These are phyloP conservation scores for Gambusia affinis DNA, from an alignment of 2,113 vertebrate genomes.

Conservation along the genomic window DNA sequence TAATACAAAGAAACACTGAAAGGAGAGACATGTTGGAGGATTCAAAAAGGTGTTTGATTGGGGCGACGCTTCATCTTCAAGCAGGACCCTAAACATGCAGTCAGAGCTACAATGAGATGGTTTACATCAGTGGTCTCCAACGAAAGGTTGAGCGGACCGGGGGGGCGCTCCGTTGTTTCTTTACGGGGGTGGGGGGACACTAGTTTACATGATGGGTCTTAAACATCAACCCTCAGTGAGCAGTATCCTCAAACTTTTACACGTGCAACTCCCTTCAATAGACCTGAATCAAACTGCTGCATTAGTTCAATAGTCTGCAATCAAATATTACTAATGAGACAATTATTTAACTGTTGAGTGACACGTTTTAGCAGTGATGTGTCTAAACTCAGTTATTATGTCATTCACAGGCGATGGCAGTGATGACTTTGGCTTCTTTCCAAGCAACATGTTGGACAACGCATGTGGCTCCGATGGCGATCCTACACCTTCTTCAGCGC, in stretches of 20 bases:
- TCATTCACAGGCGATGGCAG: slow-evolving; percentile 84
- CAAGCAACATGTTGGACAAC: slow-evolving; percentile 85
- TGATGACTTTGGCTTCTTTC: slow-evolving; percentile 84
- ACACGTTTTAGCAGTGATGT: no score
- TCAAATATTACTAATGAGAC: no score
- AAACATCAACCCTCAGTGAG: no score
- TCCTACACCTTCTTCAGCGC: slow-evolving; percentile 59
- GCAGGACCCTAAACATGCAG: neutral
- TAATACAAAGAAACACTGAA: neutral
- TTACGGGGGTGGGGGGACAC: no score
- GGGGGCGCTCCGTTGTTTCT: no score
- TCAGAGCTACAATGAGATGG: neutral
- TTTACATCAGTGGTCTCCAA: neutral
- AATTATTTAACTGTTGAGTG: no score
- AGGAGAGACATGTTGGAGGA: no score
- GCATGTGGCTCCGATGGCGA: slow-evolving; percentile 82
- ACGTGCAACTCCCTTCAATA: no score
- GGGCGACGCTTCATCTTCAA: neutral
- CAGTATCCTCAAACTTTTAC: no score
- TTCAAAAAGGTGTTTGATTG: neutral
- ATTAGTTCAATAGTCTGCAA: no score
- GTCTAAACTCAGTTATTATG: slow-evolving; percentile 16
- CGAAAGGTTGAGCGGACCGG: no score
- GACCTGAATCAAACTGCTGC: no score
- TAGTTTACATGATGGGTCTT: neutral